Evolutionary conservation across 2,113 vertebrate species (phyloP).

Genomic region (Sphaerodactylus townsendi): DNA sequence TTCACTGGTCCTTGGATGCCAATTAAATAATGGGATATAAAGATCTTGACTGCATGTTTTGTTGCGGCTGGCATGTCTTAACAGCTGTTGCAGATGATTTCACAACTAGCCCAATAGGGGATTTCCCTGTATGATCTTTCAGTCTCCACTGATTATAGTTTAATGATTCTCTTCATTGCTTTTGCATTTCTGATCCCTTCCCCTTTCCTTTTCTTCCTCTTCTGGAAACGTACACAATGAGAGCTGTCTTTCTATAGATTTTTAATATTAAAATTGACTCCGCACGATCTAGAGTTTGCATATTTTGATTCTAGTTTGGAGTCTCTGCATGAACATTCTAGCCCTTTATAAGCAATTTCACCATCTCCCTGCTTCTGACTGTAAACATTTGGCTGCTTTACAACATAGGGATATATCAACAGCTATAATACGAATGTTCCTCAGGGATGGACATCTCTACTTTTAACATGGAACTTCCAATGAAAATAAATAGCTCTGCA

Average conservation of each 20-base stretch:
- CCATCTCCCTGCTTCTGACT: not conserved
- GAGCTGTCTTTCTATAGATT: too few relatives aligned
- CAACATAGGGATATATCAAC: conserved; percentile 50
- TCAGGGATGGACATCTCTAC: conserved; percentile 50
- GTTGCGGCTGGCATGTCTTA: not conserved
- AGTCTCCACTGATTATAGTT: not conserved
- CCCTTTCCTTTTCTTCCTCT: not conserved
- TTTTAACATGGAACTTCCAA: conserved; percentile 54
- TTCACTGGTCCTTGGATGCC: not conserved
- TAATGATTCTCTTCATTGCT: not conserved
- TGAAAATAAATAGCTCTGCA: conserved; percentile 71
- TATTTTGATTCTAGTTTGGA: conserved; percentile 36
- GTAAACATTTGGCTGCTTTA: conserved; percentile 36
- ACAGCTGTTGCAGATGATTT: not conserved
- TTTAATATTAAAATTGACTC: not conserved
- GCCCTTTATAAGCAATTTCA: conserved; percentile 3
- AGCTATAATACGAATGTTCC: conserved; percentile 41
- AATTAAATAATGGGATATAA: not conserved
- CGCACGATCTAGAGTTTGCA: conserved; percentile 2
- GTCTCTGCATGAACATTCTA: conserved; percentile 31
- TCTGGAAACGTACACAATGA: not conserved
- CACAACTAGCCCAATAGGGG: not conserved
- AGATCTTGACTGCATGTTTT: not conserved
- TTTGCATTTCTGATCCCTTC: conserved; percentile 6
- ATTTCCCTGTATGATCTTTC: not conserved